phyloP scores from a whole-genome alignment of 2,888 invertebrate species.

The Galerucella calmariensis region DNA sequence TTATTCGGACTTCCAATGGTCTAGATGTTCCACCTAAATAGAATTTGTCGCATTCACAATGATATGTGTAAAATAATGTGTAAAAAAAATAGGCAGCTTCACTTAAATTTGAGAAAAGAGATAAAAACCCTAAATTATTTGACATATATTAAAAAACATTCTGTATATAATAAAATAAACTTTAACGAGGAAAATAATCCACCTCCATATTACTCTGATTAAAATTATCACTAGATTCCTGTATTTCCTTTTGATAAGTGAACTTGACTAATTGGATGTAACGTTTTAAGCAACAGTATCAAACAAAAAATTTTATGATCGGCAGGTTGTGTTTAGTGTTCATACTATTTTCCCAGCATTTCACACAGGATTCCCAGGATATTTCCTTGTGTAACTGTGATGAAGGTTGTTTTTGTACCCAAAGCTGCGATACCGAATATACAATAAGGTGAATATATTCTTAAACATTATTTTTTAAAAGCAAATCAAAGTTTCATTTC shows the following conservation, averaged over 20 bases:
- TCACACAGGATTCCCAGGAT: background rate
- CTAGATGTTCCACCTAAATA: too few relatives aligned
- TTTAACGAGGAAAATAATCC: background rate
- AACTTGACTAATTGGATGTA: too few relatives aligned
- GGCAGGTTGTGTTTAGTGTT: background rate
- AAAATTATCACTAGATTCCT: background rate
- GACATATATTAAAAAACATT: too few relatives aligned
- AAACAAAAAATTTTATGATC: background rate
- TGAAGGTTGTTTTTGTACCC: constrained; percentile 7
- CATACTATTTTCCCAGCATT: background rate
- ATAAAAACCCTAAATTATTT: too few relatives aligned
- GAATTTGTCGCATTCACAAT: too few relatives aligned
- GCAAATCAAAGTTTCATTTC: too few relatives aligned
- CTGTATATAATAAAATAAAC: too few relatives aligned
- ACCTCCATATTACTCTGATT: background rate
- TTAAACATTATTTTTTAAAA: background rate
- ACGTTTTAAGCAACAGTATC: too few relatives aligned
- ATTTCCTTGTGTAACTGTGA: constrained; percentile 9
- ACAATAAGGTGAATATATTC: background rate
- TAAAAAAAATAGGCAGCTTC: too few relatives aligned
- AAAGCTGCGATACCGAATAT: constrained; percentile 2
- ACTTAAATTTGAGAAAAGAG: too few relatives aligned
- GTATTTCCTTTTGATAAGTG: background rate
- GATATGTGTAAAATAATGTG: too few relatives aligned
- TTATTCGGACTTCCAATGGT: too few relatives aligned